Evolutionary conservation across 2,888 invertebrate species (phyloP), one percentile per base, ranked within the genome.

Genomic region (Xiphydria camelus): DNA sequence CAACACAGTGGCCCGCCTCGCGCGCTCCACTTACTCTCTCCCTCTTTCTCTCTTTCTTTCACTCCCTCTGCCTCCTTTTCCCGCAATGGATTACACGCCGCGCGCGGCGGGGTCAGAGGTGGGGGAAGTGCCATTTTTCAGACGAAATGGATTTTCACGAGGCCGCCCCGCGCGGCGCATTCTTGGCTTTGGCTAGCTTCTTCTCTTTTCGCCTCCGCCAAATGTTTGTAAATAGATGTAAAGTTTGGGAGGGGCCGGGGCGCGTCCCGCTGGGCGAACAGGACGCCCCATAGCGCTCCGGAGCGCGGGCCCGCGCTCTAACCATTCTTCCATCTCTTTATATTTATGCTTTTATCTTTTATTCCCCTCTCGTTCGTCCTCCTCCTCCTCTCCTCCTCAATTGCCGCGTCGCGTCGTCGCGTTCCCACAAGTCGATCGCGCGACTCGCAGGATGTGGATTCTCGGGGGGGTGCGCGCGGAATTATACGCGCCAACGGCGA

Each of bases 211-310:
- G 39, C 49, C 45, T 46, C 49, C 42, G 41, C 52, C 37, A 72
- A 72, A 73, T 73, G 68, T 73, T 73, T 67, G 73, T 73, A 72
- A 73, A 73, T 72, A 70, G 66, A 65, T 67, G 61, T 62, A 64
- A 62, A 69, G 57, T 46, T 63, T 58, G 61, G 68, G 64, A 60
- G 67, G 66, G 64, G 62, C 62, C 46, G 47, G 41, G 33, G 45
- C 53, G 51, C 59, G 49, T 51, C 72, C 70, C 54, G 71, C 70
- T 66, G 72, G 37, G 66, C 55, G 62, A 64, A 66, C 67, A 66
- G 58, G 72, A 59, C 66, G 49, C 72, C 73, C 73, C 70, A 70
- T 63, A 55, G 73, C 43, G 70, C 36, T 41, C 44, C 47, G 36
- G 40, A 34, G 39, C 39, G 39, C 49, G 33, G 46, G 46, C 47